Base-by-base conservation (phyloP, 2,888 invertebrate species). In the Phaedon cochleariae region DNA sequence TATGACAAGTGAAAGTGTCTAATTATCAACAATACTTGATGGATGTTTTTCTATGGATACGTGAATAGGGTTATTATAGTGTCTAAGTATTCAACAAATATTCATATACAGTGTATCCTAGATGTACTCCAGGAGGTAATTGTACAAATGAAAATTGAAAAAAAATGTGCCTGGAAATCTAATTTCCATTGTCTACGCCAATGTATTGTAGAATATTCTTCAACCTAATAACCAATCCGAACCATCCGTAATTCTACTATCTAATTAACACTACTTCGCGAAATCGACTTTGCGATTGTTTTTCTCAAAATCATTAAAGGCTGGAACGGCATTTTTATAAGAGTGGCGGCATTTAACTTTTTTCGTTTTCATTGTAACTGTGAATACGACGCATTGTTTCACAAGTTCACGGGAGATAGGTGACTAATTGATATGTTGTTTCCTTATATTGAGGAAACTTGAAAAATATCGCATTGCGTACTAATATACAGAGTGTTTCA, bases 251-350 rank as follows among this genome's bases (percentile, higher is more conserved):
- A 29, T 6, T 34, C 34, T 34, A 34, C 34, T 48, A 34, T 61
- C 54, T 53, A 59, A 59, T 64, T 64, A 64, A 64, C 64, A 64
- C 64, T 64, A 59, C 59, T 59, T 55, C 55, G 59, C 20, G 55
- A 60, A 64, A 58, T 55, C 51, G 49, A 34, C 49, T 41, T 22
- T 22, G 26, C 10, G 55, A 17, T 34, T 59, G 20, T 60, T 64
- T 60, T 64, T 64, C 60, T 64, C 22, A 37, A 64, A 59, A 60
- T 53, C 60, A 29, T 64, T 64, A 59, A 60, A 37, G 55, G 64
- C 34, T 48, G 20, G 37, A 59, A 46, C 54, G 12, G 41, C 64
- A 64, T 59, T 64, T 64, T 49, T n/a, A n/a, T 57, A n/a, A 53
- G 54, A 64, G 52, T 54, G 26, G 29, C 22, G 17, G 7, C n/a